Conservation (phyloP, 2,888 invertebrate genomes). For the Ophioninae sp. region DNA sequence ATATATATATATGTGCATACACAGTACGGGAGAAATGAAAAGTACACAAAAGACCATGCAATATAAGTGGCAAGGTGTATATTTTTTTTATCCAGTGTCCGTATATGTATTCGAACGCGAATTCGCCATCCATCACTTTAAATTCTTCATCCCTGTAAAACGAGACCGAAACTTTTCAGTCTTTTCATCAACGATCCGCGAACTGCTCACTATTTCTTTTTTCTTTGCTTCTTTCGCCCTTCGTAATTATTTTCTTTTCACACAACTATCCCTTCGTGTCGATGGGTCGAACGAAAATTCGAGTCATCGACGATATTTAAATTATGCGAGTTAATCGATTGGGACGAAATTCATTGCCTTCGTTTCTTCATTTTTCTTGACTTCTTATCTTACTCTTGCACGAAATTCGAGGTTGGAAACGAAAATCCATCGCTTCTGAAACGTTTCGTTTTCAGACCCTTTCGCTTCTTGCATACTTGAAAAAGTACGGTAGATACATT, state of each 20-base stretch:
- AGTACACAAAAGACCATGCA: slow-evolving; percentile 40
- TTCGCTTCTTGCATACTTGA: neutral
- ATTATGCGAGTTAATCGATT: neutral
- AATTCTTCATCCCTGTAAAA: neutral
- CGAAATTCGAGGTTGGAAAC: slow-evolving; percentile 10
- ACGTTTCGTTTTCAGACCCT: neutral
- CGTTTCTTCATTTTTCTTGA: slow-evolving; percentile 2
- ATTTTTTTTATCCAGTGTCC: neutral
- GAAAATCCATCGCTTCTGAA: neutral
- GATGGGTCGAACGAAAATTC: neutral
- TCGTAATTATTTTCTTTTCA: neutral
- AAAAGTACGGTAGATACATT: neutral
- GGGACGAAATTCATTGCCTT: neutral
- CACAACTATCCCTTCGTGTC: neutral
- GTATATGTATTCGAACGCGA: slow-evolving; percentile 16
- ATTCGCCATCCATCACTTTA: slow-evolving; percentile 13
- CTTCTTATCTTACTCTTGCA: neutral
- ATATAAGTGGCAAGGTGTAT: slow-evolving; percentile 58
- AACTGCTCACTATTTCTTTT: neutral
- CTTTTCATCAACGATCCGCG: slow-evolving; percentile 13
- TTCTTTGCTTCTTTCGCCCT: slow-evolving; percentile 17
- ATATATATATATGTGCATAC: neutral
- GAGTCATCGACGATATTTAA: neutral
- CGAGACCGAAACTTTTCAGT: neutral
- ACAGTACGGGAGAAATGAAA: too few relatives aligned